phyloP scores from a whole-genome alignment of 92 coral and sea anemone species.

The Zoanthus sansibaricus region DNA sequence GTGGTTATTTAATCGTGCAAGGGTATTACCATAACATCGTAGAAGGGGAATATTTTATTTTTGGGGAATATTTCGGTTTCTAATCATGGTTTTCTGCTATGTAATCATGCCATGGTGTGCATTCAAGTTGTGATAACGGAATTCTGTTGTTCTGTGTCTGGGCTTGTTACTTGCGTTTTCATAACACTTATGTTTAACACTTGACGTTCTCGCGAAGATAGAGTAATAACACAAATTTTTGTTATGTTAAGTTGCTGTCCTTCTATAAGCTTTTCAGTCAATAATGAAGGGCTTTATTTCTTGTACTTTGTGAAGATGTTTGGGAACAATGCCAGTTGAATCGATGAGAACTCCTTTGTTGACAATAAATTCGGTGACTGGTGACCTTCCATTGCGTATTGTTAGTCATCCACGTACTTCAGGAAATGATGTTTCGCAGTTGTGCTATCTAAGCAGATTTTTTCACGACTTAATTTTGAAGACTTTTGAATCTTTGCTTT shows the following conservation, averaged over 20 bases:
- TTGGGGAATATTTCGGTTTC: conserved; percentile 42
- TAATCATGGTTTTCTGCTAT: conserved; percentile 18
- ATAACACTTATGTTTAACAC: conserved; percentile 18
- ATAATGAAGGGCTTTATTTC: not conserved
- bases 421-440: not conserved
- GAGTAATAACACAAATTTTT: not conserved
- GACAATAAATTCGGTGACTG: conserved; percentile 21
- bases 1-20: conserved; percentile 5
- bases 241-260: not conserved
- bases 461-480: not conserved
- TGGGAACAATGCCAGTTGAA: conserved; percentile 48
- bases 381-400: conserved; percentile 31
- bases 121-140: not conserved
- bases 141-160: conserved; percentile 40
- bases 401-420: not conserved
- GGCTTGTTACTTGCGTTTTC: conserved; percentile 38
- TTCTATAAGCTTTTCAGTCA: not conserved
- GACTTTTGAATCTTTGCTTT: not conserved
- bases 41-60: conserved; percentile 28
- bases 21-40: conserved; percentile 13
- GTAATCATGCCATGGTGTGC: conserved; percentile 46
- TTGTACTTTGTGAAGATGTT: conserved; percentile 19
- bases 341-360: conserved; percentile 47
- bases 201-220: conserved; percentile 25
- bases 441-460: not conserved